phyloP scores from a whole-genome alignment of 37 sponge, comb jelly and placozoan species.

The Ianthella basta region DNA sequence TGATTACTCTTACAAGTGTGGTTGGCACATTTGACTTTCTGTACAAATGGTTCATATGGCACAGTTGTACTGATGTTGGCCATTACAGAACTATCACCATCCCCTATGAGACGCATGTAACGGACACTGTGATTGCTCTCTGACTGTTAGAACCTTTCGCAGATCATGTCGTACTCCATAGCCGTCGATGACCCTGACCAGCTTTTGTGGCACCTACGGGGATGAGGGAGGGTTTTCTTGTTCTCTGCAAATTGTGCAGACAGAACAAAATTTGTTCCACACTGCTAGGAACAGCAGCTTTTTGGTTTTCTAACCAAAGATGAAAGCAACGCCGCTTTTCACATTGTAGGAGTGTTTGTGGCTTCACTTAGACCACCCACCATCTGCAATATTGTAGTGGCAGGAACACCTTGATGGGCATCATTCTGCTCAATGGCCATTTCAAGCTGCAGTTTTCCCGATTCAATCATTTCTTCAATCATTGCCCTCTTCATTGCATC shows the following conservation, averaged over 20 bases:
- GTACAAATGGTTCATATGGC: too few relatives aligned
- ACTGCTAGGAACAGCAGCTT: too few relatives aligned
- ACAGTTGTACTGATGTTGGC: too few relatives aligned
- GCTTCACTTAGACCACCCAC: constrained; percentile 26
- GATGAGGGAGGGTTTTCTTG: neutral
- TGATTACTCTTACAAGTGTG: too few relatives aligned
- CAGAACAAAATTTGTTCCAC: neutral
- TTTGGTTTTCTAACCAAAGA: neutral
- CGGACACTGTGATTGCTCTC: constrained; percentile 46
- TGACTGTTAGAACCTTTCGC: constrained; percentile 36
- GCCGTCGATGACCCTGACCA: constrained; percentile 27
- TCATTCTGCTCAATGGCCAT: constrained; percentile 5
- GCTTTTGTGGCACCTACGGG: too few relatives aligned
- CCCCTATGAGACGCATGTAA: too few relatives aligned
- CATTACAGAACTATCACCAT: too few relatives aligned
- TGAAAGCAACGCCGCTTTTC: constrained; percentile 8
- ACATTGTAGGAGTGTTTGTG: constrained; percentile 17
- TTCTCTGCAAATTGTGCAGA: neutral
- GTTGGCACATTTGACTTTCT: too few relatives aligned
- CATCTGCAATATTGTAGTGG: constrained; percentile 20
- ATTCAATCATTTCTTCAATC: neutral
- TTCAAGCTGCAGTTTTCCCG: neutral
- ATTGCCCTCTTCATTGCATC: constrained; percentile 2
- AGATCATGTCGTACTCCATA: constrained; percentile 50
- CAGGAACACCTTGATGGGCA: constrained; percentile 2